These are phyloP conservation scores for Morelia viridis DNA, from an alignment of 2,797 vertebrate species.

Conservation along the genomic window DNA sequence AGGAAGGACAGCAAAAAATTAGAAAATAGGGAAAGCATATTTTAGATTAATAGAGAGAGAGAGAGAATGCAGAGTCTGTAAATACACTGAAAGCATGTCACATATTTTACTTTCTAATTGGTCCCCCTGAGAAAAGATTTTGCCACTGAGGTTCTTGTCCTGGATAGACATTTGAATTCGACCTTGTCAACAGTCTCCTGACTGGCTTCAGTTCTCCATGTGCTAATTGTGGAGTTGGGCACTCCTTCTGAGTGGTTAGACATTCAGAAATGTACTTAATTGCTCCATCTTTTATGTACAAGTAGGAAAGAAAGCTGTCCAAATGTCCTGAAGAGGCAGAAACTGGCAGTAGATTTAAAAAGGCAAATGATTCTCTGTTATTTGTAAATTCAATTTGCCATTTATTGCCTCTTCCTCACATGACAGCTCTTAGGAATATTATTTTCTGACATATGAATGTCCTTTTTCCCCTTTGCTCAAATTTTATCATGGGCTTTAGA, in stretches of 20 bases:
- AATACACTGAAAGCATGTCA: background rate
- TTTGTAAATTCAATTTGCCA: background rate
- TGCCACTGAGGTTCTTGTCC: slow-evolving; percentile 8
- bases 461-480: background rate
- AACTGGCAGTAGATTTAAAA: background rate
- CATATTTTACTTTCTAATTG: slow-evolving; percentile 35
- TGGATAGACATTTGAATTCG: background rate
- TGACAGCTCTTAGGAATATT: background rate
- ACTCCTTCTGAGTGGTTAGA: slow-evolving; percentile 14
- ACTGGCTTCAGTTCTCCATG: slow-evolving; percentile 12
- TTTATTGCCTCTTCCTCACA: background rate
- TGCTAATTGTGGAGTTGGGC: slow-evolving; percentile 1
- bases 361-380: background rate
- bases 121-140: slow-evolving; percentile 12
- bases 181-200: slow-evolving; percentile 19
- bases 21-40: background rate
- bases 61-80: background rate
- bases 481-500: background rate
- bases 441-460: background rate
- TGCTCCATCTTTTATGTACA: background rate
- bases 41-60: background rate
- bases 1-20: background rate
- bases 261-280: slow-evolving; percentile 18
- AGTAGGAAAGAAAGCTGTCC: background rate
- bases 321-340: background rate